These are phyloP conservation scores for Hydropotes inermis DNA, from an alignment of 2,113 vertebrate genomes.

Conservation along the genomic window DNA sequence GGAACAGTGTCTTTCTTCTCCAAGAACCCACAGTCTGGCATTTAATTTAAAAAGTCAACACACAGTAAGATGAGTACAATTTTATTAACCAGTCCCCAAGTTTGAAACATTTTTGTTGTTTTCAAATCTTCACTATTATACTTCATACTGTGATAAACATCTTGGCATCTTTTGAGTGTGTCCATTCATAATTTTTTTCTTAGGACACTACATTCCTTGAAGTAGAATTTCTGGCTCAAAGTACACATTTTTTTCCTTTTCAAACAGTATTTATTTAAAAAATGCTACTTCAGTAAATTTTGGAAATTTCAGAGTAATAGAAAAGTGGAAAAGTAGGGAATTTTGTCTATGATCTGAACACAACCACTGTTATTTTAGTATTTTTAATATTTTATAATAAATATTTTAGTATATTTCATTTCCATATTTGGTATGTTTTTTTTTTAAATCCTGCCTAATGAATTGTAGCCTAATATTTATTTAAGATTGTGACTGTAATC, in stretches of 20 bases:
- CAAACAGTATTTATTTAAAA: background rate
- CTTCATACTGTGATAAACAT: background rate
- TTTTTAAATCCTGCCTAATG: background rate
- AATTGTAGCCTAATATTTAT: background rate
- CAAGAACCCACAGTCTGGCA: background rate
- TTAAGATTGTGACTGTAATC: background rate
- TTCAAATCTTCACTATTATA: background rate
- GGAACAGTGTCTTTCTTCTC: background rate
- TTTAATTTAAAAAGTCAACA: background rate
- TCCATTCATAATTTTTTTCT: background rate
- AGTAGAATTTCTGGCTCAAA: background rate
- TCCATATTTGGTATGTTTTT: background rate
- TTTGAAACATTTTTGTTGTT: background rate
- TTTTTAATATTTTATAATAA: too few relatives aligned
- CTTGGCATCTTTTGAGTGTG: background rate
- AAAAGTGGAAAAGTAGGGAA: background rate
- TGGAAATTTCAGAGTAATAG: background rate
- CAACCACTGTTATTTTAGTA: background rate
- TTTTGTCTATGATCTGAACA: background rate
- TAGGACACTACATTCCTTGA: background rate
- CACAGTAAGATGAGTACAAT: background rate
- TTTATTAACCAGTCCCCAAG: background rate
- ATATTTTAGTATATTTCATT: background rate
- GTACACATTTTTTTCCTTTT: background rate
- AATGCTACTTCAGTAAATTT: background rate